Percentiles rank a stretch among this genome's conserved stretches.
Conservation (phyloP, 2,888 invertebrate genomes). For the Anoncus sp. region DNA sequence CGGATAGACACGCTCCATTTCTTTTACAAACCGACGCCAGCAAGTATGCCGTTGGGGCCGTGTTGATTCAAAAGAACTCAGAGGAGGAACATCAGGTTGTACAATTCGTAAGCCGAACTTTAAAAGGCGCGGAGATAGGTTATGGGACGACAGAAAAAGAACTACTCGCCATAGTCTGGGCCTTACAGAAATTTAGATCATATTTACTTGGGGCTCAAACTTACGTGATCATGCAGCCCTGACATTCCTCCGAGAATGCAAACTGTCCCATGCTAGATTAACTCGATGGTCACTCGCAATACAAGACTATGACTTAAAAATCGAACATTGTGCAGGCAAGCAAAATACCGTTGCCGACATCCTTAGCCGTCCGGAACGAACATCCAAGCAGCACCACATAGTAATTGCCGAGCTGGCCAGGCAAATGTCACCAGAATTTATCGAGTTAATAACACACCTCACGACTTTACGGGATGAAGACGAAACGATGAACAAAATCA, state of each 20-base stretch:
- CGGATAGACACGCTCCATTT: background rate
- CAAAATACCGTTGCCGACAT: no score
- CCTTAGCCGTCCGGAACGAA: no score
- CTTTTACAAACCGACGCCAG: constrained; percentile 11
- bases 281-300: constrained; percentile 71
- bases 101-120: background rate
- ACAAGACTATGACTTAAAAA: constrained; percentile 68
- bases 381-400: no score
- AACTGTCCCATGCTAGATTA: constrained; percentile 66
- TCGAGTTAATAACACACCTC: no score
- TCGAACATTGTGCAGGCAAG: constrained; percentile 27
- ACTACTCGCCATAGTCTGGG: constrained; percentile 46
- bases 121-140: constrained; percentile 29
- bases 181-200: constrained; percentile 42
- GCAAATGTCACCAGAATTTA: no score
- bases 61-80: background rate
- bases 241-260: constrained; percentile 69
- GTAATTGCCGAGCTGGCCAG: no score
- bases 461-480: no score
- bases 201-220: constrained; percentile 60
- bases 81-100: background rate
- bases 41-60: background rate
- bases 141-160: constrained; percentile 58
- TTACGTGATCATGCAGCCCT: constrained; percentile 68
- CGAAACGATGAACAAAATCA: no score